Conservation (phyloP, 1,140 invertebrate species). For the Elysia chlorotica region DNA sequence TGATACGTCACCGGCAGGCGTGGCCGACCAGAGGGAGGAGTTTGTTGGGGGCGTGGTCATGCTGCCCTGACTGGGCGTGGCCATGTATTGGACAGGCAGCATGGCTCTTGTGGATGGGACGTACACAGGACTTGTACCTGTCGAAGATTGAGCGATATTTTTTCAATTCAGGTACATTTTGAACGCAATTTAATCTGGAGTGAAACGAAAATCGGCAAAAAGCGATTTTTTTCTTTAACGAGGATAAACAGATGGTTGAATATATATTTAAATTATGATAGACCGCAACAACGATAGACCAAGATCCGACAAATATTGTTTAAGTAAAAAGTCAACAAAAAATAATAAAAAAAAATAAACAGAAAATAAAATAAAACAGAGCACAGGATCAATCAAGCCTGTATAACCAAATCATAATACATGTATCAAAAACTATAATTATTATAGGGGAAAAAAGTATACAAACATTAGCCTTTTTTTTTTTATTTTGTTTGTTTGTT, state of each 20-base stretch:
- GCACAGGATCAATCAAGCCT: no score
- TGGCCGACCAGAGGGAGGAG: constrained; percentile 14
- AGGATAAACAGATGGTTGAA: not conserved
- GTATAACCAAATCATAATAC: no score
- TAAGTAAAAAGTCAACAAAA: no score
- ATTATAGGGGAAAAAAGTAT: no score
- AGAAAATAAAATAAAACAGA: no score
- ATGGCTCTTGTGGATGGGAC: constrained; percentile 56
- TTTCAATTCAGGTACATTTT: not conserved
- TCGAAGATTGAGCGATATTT: constrained; percentile 16
- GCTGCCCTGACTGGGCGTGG: constrained; percentile 10
- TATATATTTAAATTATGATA: not conserved
- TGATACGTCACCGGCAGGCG: constrained; percentile 2
- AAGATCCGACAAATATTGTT: no score
- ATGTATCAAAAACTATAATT: no score
- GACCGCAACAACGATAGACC: not conserved
- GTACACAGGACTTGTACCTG: constrained; percentile 52
- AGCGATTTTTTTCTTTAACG: not conserved
- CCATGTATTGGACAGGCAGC: constrained; percentile 50
- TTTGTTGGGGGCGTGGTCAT: constrained; percentile 19
- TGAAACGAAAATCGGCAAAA: not conserved
- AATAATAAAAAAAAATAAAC: no score
- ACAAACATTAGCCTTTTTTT: no score
- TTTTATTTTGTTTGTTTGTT: no score
- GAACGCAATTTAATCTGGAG: not conserved